Evolutionary conservation across 2,797 vertebrate species (phyloP), one percentile per base, ranked within the genome.

Genomic region (Catostomus latipinnis): DNA sequence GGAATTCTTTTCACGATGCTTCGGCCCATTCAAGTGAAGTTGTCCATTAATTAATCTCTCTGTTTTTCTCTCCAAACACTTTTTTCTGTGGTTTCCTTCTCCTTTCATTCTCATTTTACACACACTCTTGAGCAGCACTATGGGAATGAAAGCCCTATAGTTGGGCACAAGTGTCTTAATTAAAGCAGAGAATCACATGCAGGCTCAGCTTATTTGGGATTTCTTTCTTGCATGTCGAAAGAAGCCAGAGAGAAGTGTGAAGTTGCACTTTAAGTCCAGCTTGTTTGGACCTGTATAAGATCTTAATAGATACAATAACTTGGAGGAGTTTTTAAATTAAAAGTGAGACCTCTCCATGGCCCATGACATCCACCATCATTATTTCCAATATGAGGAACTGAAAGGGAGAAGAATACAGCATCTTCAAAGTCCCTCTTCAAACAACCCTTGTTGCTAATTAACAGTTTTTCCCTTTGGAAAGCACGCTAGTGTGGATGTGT

Each of bases 371-470:
- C 78, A 83, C 75, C 81, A 82, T 88, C 78, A 85, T 89, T 88
- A 86, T 85, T 88, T 68, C 76, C 78, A 84, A 84, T 86, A 81
- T 85, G 81, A 81, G 84, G 82, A 80, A 69, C 69, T 83, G 82
- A 86, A 88, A 61, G 75, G 70, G 81, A 81, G 74, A 86, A 84
- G 83, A 90, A 88, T 90, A 82, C 83, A 77, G 78, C 81, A 61
- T 86, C 92, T 92, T 93, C 90, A 93, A 93, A 93, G 91, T 85
- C 80, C 84, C 74, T 81, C 88, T 88, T 79, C 84, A 86, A 87
- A 87, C 74, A 81, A 87, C 87, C 89, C 91, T 92, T 86, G 85
- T 91, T 88, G 76, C 80, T 88, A 90, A 89, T 89, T 86, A 93
- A 90, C 86, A 86, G 81, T 73, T 80, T 85, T 87, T 73, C 72